Evolutionary conservation across 2,888 invertebrate genomes (phyloP).

Genomic region (Acronicta leporina): DNA sequence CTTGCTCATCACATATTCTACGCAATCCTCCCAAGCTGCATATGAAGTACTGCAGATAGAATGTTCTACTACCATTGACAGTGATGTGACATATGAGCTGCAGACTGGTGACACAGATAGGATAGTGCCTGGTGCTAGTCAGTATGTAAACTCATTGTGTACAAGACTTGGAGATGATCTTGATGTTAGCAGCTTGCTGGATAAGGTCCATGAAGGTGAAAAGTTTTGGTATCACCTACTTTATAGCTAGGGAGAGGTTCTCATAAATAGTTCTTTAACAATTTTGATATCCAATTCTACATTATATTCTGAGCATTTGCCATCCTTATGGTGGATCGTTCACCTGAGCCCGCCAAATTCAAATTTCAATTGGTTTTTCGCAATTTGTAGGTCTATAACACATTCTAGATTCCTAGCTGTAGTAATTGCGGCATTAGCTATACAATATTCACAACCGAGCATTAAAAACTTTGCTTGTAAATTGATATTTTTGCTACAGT

Average conservation of each 20-base stretch:
- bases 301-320: too few species aligned
- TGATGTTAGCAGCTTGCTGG: slow-evolving; percentile 80
- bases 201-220: slow-evolving; percentile 83
- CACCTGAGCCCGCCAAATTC: too few species aligned
- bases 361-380: too few species aligned
- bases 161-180: slow-evolving; percentile 75
- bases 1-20: slow-evolving; percentile 78
- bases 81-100: slow-evolving; percentile 73
- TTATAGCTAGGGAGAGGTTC: too few species aligned
- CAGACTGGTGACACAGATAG: slow-evolving; percentile 73
- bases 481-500: too few species aligned
- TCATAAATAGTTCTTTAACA: slow-evolving; percentile 44
- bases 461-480: too few species aligned
- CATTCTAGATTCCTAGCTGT: too few species aligned
- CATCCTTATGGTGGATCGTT: too few species aligned
- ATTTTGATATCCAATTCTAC: background rate
- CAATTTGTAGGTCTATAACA: too few species aligned
- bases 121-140: slow-evolving; percentile 76
- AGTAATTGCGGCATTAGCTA: too few species aligned
- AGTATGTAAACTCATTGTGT: slow-evolving; percentile 81
- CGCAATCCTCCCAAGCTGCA: slow-evolving; percentile 76
- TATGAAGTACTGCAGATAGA: slow-evolving; percentile 83
- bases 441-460: too few species aligned
- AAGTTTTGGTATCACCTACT: too few species aligned
- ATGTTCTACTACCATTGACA: slow-evolving; percentile 73